A percentile compares a stretch with the other conserved stretches of the same genome.
These are phyloP conservation scores for Thunnus maccoyii DNA, from an alignment of 2,113 vertebrate genomes.

Conservation along the genomic window DNA sequence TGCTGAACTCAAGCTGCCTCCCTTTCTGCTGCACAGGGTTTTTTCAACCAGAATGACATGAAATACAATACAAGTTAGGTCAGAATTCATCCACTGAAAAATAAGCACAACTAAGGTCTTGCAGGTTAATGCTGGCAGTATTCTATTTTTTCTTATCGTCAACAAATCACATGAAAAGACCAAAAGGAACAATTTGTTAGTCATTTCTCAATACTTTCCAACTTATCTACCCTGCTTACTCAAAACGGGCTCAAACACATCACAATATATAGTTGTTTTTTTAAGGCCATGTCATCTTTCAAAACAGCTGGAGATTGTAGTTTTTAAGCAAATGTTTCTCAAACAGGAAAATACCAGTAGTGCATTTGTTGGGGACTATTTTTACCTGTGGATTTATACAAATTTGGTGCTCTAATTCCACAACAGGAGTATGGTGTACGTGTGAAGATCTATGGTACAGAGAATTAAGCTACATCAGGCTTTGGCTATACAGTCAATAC, in stretches of 20 bases:
- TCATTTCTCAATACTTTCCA: constrained; percentile 6
- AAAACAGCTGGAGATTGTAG: too few relatives aligned
- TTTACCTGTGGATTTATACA: background rate
- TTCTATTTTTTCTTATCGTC: background rate
- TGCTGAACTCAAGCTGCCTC: constrained; percentile 37
- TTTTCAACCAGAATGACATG: constrained; percentile 5
- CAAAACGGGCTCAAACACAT: too few relatives aligned
- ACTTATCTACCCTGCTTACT: too few relatives aligned
- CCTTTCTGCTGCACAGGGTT: background rate
- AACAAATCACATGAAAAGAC: background rate
- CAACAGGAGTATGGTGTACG: background rate
- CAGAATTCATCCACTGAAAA: background rate
- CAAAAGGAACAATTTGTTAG: background rate
- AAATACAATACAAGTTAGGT: too few relatives aligned
- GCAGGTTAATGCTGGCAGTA: background rate
- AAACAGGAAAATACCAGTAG: too few relatives aligned
- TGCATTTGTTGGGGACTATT: too few relatives aligned
- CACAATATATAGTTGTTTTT: too few relatives aligned
- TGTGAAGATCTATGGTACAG: background rate
- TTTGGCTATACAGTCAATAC: background rate
- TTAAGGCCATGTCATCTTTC: too few relatives aligned
- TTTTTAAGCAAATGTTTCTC: too few relatives aligned
- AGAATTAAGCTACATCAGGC: background rate
- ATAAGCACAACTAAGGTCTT: background rate
- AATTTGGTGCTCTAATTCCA: background rate